Base-by-base conservation (phyloP, 53 echinoderm and acorn worm species). In the Actinopyga echinites region DNA sequence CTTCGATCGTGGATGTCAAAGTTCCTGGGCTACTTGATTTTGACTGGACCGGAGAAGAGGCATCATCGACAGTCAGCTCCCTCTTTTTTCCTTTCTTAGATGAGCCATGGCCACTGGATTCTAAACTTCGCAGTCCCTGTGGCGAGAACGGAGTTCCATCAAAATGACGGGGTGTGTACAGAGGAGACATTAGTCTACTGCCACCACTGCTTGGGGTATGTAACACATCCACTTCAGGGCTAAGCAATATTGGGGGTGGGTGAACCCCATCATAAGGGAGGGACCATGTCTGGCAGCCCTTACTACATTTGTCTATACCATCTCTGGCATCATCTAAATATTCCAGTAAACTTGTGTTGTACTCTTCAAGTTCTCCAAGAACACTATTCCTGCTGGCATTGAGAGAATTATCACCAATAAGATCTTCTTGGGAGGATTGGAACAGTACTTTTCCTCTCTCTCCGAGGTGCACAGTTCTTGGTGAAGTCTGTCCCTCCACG, bases 301-400 rank as follows among this genome's bases (percentile, higher is more conserved):
- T 58, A 44, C 83, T 79, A 49, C 99, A 99, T 29, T 28, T 57
- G 23, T 79, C 65, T 60, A 99, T 90, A 5, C 92, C 92, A 22
- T 57, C 77, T 26, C 89, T 87, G 15, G 94, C 94, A 91, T 99
- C 99, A 1, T 84, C 83, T 33, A 99, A 83, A 59, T 99, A 99
- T 36, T 95, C 94, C 78, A 95, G 86, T 78, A 92, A 90, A 66
- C 99, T 92, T 7, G 95, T 89, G 36, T 83, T 87, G 52, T 91
- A 87, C 21, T 91, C 93, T 30, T 74, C 83, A 65, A 92, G 62
- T 1, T 82, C 79, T 25, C 65, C 87, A 4, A 87, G 85, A 60
- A 73, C 61, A 57, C 79, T 84, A 69, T 84, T 79, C 31, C 77
- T 75, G 25, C 31, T 44, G 5, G 33, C 32, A 28, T 71, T 56